These are phyloP conservation scores for Drepana falcataria DNA, from an alignment of 2,888 invertebrate species.

Conservation along the genomic window DNA sequence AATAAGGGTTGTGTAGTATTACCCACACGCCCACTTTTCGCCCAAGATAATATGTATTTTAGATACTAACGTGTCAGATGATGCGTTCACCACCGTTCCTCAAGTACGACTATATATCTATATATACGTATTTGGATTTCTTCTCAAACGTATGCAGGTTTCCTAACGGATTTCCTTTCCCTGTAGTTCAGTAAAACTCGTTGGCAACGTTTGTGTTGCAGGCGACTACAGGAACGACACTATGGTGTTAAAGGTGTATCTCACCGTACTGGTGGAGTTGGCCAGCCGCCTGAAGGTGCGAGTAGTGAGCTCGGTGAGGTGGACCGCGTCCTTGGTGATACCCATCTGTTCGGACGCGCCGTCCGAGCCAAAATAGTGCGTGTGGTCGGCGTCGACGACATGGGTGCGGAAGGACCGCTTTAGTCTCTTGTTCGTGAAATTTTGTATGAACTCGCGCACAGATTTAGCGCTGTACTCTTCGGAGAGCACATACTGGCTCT, in stretches of 20 bases:
- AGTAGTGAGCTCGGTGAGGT: constrained; percentile 82
- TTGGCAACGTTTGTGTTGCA: too few relatives aligned
- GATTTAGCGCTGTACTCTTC: constrained; percentile 69
- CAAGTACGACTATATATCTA: too few relatives aligned
- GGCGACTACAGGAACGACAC: too few relatives aligned
- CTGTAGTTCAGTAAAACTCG: too few relatives aligned
- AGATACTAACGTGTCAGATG: too few relatives aligned
- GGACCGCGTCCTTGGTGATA: constrained; percentile 47
- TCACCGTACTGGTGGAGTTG: constrained; percentile 80
- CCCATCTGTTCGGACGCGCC: constrained; percentile 25
- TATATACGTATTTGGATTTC: too few relatives aligned
- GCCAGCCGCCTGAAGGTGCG: constrained; percentile 81
- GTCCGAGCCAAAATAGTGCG: constrained; percentile 60
- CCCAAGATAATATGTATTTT: too few relatives aligned
- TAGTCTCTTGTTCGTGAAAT: constrained; percentile 63
- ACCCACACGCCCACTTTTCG: too few relatives aligned
- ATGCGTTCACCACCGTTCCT: too few relatives aligned
- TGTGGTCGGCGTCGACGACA: constrained; percentile 52
- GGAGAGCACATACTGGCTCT: constrained; percentile 82
- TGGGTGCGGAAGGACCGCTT: constrained; percentile 60
- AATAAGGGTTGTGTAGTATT: too few relatives aligned
- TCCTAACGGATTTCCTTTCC: too few relatives aligned
- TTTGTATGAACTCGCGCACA: constrained; percentile 73
- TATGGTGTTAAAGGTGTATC: constrained; percentile 5
- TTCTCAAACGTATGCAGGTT: too few relatives aligned